A percentile compares a stretch with the other conserved stretches of the same genome.
Evolutionary conservation across 2,797 vertebrate species (phyloP).

Genomic region (Tenualosa ilisha): DNA sequence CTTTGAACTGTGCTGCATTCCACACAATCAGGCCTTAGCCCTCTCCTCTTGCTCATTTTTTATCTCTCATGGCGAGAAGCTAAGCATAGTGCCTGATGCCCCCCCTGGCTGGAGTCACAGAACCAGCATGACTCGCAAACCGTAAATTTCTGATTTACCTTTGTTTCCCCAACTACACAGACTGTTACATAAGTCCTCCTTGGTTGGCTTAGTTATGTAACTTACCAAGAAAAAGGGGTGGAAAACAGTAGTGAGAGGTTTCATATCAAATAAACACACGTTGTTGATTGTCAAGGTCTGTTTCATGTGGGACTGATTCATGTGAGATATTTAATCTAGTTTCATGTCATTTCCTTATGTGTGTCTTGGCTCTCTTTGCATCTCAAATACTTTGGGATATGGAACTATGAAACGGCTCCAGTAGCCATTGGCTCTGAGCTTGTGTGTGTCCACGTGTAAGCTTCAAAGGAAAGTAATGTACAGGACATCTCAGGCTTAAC

Average conservation of each 20-base stretch:
- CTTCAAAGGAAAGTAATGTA: not conserved
- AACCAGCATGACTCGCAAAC: slow-evolving; percentile 7
- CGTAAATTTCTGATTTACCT: slow-evolving; percentile 39
- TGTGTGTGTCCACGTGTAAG: not conserved
- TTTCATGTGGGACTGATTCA: slow-evolving; percentile 30
- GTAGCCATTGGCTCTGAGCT: not conserved
- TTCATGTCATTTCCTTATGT: slow-evolving; percentile 32
- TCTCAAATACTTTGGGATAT: slow-evolving; percentile 5
- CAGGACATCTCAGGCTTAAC: not conserved
- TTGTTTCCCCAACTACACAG: slow-evolving; percentile 28
- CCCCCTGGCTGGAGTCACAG: not conserved
- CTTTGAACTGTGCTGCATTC: slow-evolving; percentile 38
- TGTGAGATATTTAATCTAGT: slow-evolving; percentile 28
- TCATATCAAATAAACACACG: slow-evolving; percentile 47
- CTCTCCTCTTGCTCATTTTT: slow-evolving; percentile 17
- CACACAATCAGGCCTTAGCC: slow-evolving; percentile 31
- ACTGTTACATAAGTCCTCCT: slow-evolving; percentile 34
- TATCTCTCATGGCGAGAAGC: not conserved
- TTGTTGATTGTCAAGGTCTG: slow-evolving; percentile 36
- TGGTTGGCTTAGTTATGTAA: slow-evolving; percentile 36
- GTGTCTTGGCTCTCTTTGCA: not conserved
- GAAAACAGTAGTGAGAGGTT: slow-evolving; percentile 28
- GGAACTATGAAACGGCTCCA: not conserved
- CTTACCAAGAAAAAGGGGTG: slow-evolving; percentile 10
- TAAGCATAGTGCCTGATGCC: slow-evolving; percentile 18